Conservation (phyloP, 2,113 vertebrate genomes). For the Columba janthina region DNA sequence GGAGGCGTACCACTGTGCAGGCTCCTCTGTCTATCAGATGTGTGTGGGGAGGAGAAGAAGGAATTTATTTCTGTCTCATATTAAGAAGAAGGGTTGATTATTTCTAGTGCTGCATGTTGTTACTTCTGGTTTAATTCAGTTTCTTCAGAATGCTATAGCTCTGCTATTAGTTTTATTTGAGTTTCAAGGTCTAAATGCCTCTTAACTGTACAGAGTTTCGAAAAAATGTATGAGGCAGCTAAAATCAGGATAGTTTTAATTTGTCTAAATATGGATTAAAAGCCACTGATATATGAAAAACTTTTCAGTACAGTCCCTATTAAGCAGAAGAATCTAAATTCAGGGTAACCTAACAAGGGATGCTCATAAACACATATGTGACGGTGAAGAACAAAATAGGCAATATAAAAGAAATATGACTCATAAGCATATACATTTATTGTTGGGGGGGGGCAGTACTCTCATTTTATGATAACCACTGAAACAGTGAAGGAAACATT, state of each 20-base stretch:
- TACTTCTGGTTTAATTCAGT: neutral
- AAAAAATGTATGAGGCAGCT: neutral
- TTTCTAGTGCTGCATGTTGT: neutral
- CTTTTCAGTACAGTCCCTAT: neutral
- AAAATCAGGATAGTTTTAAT: neutral
- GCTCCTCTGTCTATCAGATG: neutral
- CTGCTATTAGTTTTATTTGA: neutral
- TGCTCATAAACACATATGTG: neutral
- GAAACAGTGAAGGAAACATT: neutral
- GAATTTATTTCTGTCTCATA: neutral
- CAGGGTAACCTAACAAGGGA: neutral
- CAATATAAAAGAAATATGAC: neutral
- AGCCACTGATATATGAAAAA: neutral
- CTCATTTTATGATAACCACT: neutral
- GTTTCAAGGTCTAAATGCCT: neutral
- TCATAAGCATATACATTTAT: neutral
- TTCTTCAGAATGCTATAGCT: neutral
- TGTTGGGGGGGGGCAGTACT: neutral
- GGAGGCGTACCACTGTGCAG: neutral
- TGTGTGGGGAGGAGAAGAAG: neutral
- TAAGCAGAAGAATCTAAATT: neutral
- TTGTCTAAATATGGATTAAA: neutral
- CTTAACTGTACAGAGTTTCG: neutral
- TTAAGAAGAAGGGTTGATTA: neutral
- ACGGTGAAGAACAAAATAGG: neutral